phyloP scores from a whole-genome alignment of 2,113 vertebrate genomes.

The Canis aureus region DNA sequence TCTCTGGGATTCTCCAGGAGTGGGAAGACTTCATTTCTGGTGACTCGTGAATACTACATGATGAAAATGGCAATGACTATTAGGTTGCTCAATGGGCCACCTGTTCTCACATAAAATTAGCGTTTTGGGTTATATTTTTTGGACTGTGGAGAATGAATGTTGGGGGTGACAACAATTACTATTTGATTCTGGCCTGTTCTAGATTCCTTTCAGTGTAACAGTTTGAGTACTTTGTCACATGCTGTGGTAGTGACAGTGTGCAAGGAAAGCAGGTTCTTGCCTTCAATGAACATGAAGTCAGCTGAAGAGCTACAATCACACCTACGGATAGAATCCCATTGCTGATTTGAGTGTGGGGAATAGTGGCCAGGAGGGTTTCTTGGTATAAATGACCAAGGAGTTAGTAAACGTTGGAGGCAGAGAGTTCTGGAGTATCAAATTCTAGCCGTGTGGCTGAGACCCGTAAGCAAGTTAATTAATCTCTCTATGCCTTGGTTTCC shows the following conservation, averaged over 20 bases:
- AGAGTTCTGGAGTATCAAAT: background rate
- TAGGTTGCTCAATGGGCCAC: background rate
- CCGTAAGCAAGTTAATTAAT: background rate
- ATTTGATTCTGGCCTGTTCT: background rate
- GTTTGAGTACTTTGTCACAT: background rate
- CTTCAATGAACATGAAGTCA: background rate
- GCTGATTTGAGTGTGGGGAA: background rate
- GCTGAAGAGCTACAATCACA: accelerated
- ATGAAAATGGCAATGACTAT: background rate
- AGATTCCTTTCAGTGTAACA: background rate
- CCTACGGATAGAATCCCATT: background rate
- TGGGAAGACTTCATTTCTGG: background rate
- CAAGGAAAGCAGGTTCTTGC: background rate
- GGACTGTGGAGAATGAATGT: background rate
- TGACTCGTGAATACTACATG: background rate
- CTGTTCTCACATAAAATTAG: background rate
- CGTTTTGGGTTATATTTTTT: background rate
- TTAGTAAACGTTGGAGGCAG: background rate
- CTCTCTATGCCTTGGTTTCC: background rate
- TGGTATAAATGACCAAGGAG: background rate
- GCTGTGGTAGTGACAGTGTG: background rate
- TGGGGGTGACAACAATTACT: background rate
- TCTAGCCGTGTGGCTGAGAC: background rate
- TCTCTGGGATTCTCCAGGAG: background rate
- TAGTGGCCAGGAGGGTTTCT: background rate